Conservation (phyloP, 2,113 vertebrate genomes). For the Datnioides undecimradiatus region DNA sequence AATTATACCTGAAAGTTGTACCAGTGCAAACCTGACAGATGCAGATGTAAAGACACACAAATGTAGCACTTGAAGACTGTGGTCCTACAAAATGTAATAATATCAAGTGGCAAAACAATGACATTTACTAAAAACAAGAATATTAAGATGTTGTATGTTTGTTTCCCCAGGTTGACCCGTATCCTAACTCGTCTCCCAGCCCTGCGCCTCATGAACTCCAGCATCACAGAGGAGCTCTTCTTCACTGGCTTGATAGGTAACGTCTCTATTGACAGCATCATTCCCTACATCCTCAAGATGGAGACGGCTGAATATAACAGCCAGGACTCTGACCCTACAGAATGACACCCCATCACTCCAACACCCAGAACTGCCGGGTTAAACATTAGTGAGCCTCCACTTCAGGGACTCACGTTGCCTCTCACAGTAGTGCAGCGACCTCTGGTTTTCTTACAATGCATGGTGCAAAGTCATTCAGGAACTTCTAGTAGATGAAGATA, state of each 20-base stretch:
- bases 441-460: slow-evolving; percentile 27
- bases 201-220: slow-evolving; percentile 96
- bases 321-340: slow-evolving; percentile 89
- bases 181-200: slow-evolving; percentile 96
- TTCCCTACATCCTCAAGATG: slow-evolving; percentile 99
- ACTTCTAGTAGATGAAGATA: slow-evolving; percentile 11
- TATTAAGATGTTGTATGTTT: neutral
- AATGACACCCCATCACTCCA: slow-evolving; percentile 72
- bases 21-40: neutral
- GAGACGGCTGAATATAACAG: slow-evolving; percentile 98
- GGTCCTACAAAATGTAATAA: too few relatives aligned
- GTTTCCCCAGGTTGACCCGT: slow-evolving; percentile 90
- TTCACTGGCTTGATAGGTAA: slow-evolving; percentile 98
- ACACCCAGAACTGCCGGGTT: neutral
- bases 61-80: too few relatives aligned
- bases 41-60: neutral
- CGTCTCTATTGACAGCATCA: slow-evolving; percentile 99
- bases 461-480: slow-evolving; percentile 41
- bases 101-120: too few relatives aligned
- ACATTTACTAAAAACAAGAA: neutral
- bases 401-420: slow-evolving; percentile 52
- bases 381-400: slow-evolving; percentile 31
- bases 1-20: too few relatives aligned
- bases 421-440: slow-evolving; percentile 9
- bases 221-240: slow-evolving; percentile 98